Evolutionary conservation across 2,888 invertebrate species (phyloP).

Genomic region (Torymus auratus): DNA sequence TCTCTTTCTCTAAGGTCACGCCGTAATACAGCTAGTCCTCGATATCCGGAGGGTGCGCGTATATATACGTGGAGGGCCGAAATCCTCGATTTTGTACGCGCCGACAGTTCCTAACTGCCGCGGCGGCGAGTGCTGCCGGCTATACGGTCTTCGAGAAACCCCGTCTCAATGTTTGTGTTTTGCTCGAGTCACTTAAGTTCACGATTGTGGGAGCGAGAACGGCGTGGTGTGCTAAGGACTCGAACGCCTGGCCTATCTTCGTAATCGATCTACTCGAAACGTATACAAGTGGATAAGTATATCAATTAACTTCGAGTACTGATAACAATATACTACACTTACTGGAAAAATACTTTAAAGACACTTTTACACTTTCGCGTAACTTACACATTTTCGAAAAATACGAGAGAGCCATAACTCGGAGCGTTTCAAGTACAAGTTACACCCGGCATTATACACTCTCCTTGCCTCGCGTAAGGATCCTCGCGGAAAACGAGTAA

Average conservation of each 20-base stretch:
- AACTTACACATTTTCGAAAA: neutral
- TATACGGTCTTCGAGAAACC: neutral
- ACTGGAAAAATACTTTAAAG: too few relatives aligned
- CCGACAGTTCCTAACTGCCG: constrained; percentile 18
- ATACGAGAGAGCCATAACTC: neutral
- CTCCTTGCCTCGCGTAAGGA: neutral
- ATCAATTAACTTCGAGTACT: too few relatives aligned
- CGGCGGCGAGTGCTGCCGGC: neutral
- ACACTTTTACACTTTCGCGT: too few relatives aligned
- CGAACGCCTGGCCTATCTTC: too few relatives aligned
- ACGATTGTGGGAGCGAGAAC: neutral
- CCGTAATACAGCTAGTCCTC: constrained; percentile 66
- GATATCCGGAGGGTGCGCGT: constrained; percentile 73
- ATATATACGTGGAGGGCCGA: constrained; percentile 45
- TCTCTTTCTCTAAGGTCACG: constrained; percentile 45
- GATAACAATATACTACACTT: too few relatives aligned
- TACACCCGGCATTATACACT: neutral
- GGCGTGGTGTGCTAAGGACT: too few relatives aligned
- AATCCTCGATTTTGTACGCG: constrained; percentile 54
- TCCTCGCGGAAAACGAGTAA: neutral
- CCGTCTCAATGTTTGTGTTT: neutral
- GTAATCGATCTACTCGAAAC: too few relatives aligned
- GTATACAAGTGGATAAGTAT: too few relatives aligned
- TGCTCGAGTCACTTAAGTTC: constrained; percentile 6
- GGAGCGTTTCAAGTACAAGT: neutral